phyloP scores from a whole-genome alignment of 1,140 invertebrate genomes.

The Drosophila tani region DNA sequence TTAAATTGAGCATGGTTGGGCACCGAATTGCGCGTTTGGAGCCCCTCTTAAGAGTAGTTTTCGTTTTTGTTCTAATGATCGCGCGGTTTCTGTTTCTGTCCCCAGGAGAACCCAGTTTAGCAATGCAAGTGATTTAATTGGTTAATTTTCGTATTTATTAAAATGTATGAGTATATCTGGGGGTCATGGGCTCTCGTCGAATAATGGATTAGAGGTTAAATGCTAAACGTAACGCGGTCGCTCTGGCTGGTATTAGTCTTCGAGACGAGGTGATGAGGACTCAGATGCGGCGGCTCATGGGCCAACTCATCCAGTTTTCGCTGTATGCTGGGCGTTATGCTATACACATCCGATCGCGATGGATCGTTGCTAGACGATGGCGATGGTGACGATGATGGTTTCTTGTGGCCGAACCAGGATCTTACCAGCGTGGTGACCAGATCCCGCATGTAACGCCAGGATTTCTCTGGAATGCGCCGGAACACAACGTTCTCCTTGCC shows the following conservation, averaged over 20 bases:
- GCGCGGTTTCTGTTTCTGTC: background rate
- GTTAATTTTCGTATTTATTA: constrained; percentile 54
- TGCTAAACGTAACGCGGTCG: constrained; percentile 69
- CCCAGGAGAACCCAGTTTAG: constrained; percentile 14
- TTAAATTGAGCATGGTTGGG: too few species aligned
- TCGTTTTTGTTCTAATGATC: background rate
- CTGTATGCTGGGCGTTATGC: constrained; percentile 74
- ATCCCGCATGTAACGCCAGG: constrained; percentile 87
- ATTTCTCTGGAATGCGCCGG: constrained; percentile 86
- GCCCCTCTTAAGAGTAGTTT: too few species aligned
- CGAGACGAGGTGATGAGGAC: constrained; percentile 15
- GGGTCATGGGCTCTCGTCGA: constrained; percentile 3
- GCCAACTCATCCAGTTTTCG: constrained; percentile 68
- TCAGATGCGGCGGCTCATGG: constrained; percentile 52
- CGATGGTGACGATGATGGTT: constrained; percentile 16
- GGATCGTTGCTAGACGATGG: constrained; percentile 10
- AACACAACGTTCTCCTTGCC: constrained; percentile 78
- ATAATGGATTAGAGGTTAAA: constrained; percentile 51
- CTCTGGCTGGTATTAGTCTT: constrained; percentile 37
- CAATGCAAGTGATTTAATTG: constrained; percentile 43
- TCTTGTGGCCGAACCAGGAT: constrained; percentile 63
- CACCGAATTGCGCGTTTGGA: too few species aligned
- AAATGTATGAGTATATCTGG: constrained; percentile 28
- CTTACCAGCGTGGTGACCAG: constrained; percentile 87
- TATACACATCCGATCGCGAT: constrained; percentile 65